Evolutionary conservation across 2,113 vertebrate species (phyloP).

Genomic region (Neopipo cinnamomea): DNA sequence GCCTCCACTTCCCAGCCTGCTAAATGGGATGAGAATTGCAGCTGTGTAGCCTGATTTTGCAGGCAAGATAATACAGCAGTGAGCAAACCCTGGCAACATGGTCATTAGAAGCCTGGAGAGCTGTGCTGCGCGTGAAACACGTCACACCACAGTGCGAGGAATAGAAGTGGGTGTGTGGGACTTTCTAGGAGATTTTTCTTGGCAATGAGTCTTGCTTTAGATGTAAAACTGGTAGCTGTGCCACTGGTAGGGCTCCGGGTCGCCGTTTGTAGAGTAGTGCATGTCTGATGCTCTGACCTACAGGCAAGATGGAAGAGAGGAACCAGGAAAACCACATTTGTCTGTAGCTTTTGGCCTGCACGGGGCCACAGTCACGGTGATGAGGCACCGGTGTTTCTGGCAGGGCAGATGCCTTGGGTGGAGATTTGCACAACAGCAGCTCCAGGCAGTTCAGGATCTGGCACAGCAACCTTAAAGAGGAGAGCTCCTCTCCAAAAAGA

Average conservation of each 20-base stretch:
- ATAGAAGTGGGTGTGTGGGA: not conserved
- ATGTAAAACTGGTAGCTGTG: not conserved
- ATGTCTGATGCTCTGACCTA: constrained; percentile 32
- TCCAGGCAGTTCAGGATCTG: not conserved
- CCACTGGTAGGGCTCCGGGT: not conserved
- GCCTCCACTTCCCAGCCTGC: not conserved
- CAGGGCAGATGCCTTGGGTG: not conserved
- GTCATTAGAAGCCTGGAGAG: not conserved
- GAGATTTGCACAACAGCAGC: not conserved
- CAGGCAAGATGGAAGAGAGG: not conserved
- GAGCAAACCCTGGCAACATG: not conserved
- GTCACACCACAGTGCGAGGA: not conserved
- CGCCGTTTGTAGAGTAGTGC: rapidly evolving
- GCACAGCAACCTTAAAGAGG: not conserved
- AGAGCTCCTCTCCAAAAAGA: not conserved
- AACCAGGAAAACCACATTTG: not conserved
- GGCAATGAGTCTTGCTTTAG: not conserved
- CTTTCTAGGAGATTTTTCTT: constrained; percentile 3
- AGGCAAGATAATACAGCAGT: not conserved
- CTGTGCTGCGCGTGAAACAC: not conserved
- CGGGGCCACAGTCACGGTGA: not conserved
- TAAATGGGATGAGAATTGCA: not conserved
- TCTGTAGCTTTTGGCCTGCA: not conserved
- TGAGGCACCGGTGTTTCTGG: constrained; percentile 15
- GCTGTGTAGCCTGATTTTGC: not conserved